phyloP scores from a whole-genome alignment of 2,113 vertebrate species.

The Porphyrio hochstetteri region DNA sequence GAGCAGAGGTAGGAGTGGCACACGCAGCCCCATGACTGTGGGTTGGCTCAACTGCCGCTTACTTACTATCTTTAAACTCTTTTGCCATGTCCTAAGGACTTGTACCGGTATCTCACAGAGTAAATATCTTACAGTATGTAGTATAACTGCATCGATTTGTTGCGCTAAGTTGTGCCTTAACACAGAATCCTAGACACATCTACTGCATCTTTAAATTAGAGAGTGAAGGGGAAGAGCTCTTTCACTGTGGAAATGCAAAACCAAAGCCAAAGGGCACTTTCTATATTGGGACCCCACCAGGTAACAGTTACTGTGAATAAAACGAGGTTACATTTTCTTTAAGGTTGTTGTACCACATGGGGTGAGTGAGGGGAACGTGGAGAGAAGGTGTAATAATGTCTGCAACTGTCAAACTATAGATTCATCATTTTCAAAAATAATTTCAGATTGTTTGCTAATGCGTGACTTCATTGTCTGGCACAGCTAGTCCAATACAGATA shows the following conservation, averaged over 20 bases:
- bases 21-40: background rate
- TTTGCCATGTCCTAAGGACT: background rate
- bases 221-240: background rate
- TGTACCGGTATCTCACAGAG: background rate
- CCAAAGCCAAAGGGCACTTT: background rate
- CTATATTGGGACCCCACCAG: background rate
- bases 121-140: background rate
- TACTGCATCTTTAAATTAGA: background rate
- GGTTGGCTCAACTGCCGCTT: background rate
- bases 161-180: conserved; percentile 25
- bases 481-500: background rate
- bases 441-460: background rate
- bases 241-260: background rate
- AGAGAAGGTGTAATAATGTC: background rate
- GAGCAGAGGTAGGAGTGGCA: background rate
- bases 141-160: background rate
- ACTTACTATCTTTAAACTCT: background rate
- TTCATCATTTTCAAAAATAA: background rate
- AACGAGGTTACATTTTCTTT: background rate
- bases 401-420: background rate
- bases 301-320: background rate
- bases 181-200: background rate
- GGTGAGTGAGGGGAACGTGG: background rate
- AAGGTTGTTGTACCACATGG: background rate
- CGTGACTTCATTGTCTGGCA: background rate